A percentile compares a stretch with the other conserved stretches of the same genome.
Evolutionary conservation across 2,797 vertebrate genomes (phyloP).

Genomic region (Hafferia zeledoni): DNA sequence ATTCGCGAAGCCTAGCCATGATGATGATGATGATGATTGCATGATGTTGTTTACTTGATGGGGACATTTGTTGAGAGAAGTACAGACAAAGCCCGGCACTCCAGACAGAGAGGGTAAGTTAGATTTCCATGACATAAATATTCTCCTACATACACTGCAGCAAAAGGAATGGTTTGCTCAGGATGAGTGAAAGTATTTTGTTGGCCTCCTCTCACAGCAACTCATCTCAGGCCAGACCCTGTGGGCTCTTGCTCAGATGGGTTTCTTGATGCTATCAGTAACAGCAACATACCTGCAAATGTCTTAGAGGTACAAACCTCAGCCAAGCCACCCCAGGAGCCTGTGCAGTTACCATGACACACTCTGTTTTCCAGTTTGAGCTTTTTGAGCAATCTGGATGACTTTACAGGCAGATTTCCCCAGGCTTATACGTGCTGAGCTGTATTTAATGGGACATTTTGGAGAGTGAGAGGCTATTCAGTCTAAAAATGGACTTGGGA

Average conservation of each 20-base stretch:
- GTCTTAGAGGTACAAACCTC: neutral
- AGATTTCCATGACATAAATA: neutral
- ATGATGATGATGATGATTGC: neutral
- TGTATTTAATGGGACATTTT: neutral
- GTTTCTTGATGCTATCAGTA: constrained; percentile 15
- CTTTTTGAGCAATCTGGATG: neutral
- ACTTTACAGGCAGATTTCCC: neutral
- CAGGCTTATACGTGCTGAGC: neutral
- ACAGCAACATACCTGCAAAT: neutral
- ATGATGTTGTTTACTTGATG: neutral
- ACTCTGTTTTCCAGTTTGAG: neutral
- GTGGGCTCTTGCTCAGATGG: neutral
- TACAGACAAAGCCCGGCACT: neutral
- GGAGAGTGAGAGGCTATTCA: neutral
- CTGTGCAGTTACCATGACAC: neutral
- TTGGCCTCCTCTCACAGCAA: neutral
- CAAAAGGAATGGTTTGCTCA: neutral
- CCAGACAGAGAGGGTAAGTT: neutral
- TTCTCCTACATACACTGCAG: neutral
- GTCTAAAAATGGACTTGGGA: neutral
- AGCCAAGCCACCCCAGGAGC: neutral
- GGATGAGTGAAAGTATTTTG: neutral
- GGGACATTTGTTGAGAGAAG: neutral
- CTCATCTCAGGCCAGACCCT: neutral
- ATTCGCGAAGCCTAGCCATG: too few relatives aligned